phyloP scores from a whole-genome alignment of 2,888 invertebrate genomes.

The Agrochola macilenta region DNA sequence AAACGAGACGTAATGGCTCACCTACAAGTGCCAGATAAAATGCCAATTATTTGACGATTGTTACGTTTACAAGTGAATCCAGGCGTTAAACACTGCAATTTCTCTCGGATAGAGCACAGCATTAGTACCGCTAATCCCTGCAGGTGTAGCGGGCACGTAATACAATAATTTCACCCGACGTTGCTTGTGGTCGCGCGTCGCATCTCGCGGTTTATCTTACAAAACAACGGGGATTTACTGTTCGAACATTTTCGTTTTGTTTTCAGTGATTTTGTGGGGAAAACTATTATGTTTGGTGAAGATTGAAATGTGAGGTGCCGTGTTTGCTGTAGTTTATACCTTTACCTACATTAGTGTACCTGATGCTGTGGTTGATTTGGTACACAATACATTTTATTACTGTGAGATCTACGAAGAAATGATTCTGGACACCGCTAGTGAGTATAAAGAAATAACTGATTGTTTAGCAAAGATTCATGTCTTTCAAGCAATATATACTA shows the following conservation, averaged over 20 bases:
- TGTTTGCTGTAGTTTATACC: background rate
- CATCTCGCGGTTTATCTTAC: slow-evolving; percentile 59
- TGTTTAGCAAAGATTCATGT: background rate
- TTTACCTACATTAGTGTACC: background rate
- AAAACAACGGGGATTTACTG: slow-evolving; percentile 66
- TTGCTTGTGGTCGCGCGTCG: slow-evolving; percentile 64
- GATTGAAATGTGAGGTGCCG: background rate
- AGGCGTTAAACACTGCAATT: slow-evolving; percentile 33
- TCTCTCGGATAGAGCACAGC: slow-evolving; percentile 46
- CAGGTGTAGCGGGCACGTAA: slow-evolving; percentile 60
- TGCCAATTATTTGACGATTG: background rate
- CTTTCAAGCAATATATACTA: background rate
- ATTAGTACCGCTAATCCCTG: slow-evolving; percentile 63
- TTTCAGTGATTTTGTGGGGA: slow-evolving; percentile 25
- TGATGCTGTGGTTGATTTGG: background rate
- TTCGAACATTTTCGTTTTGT: slow-evolving; percentile 48
- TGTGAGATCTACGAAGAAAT: background rate
- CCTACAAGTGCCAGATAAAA: background rate
- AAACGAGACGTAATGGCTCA: background rate
- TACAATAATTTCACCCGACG: slow-evolving; percentile 47
- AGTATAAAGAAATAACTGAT: background rate
- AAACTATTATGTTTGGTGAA: background rate
- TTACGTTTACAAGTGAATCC: slow-evolving; percentile 22
- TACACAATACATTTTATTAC: background rate
- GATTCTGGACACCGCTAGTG: too few relatives aligned